These are phyloP conservation scores for Eucidaris tribuloides DNA, from an alignment of 35 echinoderm and acorn worm species.

Conservation along the genomic window DNA sequence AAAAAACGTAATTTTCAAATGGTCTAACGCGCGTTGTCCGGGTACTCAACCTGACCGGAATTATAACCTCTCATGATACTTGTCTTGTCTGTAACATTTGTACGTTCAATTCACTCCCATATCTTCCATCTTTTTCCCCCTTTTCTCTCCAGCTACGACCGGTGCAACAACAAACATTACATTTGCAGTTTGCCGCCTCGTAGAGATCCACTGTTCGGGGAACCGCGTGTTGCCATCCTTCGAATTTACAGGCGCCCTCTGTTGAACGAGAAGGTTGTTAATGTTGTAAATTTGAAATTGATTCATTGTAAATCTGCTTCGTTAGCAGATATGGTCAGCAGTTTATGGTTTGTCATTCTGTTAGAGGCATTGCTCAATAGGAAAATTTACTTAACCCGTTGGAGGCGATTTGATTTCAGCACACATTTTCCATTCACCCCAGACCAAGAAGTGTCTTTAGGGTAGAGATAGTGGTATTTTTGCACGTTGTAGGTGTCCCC, in stretches of 20 bases:
- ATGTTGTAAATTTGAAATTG: not conserved
- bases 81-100: no score
- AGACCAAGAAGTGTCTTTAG: no score
- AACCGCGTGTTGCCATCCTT: not conserved
- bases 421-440: not conserved
- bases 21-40: no score
- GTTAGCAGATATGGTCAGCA: not conserved
- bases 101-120: not conserved
- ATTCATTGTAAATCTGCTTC: not conserved
- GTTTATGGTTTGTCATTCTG: not conserved
- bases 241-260: slow-evolving; percentile 18
- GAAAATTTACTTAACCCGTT: not conserved
- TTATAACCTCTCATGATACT: no score
- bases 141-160: slow-evolving; percentile 2
- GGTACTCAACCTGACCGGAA: no score
- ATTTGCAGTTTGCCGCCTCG: slow-evolving; percentile 26
- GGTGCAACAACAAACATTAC: slow-evolving; percentile 19
- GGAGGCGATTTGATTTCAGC: not conserved
- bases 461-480: no score
- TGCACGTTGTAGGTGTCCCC: no score
- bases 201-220: not conserved
- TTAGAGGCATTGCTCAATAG: not conserved
- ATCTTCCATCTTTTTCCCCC: not conserved
- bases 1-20: no score
- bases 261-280: slow-evolving; percentile 28